Evolutionary conservation across 2,888 invertebrate genomes (phyloP), one percentile per base, ranked within the genome.

Genomic region (Leptura quadrifasciata): DNA sequence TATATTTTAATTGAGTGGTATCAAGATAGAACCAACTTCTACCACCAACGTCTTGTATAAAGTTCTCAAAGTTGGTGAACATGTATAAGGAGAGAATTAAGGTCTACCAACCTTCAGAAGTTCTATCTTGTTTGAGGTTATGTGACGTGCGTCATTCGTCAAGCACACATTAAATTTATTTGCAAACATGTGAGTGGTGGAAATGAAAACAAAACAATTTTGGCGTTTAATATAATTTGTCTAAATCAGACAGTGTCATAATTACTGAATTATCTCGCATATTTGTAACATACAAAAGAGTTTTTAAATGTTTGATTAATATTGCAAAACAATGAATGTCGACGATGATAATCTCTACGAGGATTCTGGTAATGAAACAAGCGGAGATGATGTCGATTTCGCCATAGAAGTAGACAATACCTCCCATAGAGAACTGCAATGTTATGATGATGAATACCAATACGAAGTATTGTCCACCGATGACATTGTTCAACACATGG

Each of bases 401-500:
- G 96, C 94, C 83, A 95, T 96, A 94, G 95, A 96, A 90, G 94
- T 94, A 85, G 96, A 96, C 88, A 93, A 93, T 83, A 93, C 92
- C 84, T 93, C 93, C 88, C 93, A 93, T 81, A 93, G 94, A 86
- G 96, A 96, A 90, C 92, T 95, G 85, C 94, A 95, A 88, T 93
- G 92, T 83, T 95, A 95, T 85, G 92, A 94, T 80, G 98, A 98
- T 85, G 98, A 98, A 85, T 98, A 97, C 91, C 96, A 95, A 74
- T 98, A 95, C 89, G 97, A 98, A 90, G 98, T 98, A 84, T 91
- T 98, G 84, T 96, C 98, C 78, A 97, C 98, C 68, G 98, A 98
- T 88, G 96, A 97, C 91, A 97, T 99, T 89, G 98, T 98, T 79
- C 95, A 97, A 89, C 96, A 98, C 91, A 98, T 99, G 98, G 95